Base-by-base conservation (phyloP, 2,113 vertebrate genomes). In the Seriola quinqueradiata region DNA sequence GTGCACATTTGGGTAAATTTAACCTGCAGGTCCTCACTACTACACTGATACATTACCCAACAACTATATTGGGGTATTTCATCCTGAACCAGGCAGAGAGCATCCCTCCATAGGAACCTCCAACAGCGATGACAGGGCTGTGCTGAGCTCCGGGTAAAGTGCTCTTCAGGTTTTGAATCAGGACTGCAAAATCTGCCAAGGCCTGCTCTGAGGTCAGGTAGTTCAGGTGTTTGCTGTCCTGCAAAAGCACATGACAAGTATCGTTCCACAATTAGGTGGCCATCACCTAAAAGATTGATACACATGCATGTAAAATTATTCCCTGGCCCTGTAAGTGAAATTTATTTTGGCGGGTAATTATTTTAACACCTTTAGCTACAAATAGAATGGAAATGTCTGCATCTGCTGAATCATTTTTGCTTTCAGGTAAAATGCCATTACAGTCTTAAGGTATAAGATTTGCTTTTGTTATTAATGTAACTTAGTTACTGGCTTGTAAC, bases 201-300 rank as follows among this genome's bases (percentile, higher is more conserved):
- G 98, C 97, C 92, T 99, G 97, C 84, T 97, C 97, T 57, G 98
- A 97, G n/a, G 96, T 97, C 91, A 99, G 92, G 94, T 96, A 99
- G 92, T 99, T 98, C 82, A 99, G 91, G 70, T 96, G 94, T 89
- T 95, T 97, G 71, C 95, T 94, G 93, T 97, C 97, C 98, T 99
- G 93, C 32, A 87, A 73, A 48, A 73, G 48, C 8, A 85, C 60
- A 88, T 8, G 13, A 64, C 7, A 40, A 58, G 6, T 17, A 23
- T 14, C 12, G 11, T 36, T 66, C 4, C 6, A 40, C 81, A 84
- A 36, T 55, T 8, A 85, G 38, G 2, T 21, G 8, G 1, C 6
- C 13, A 55, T 5, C 11, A n/a, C 61, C 21, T 7, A 17, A 59
- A 19, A 50, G 36, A 54, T 46, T 12, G 34, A 16, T 2, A 61